Conservation (phyloP, 2,113 vertebrate genomes). For the Pterocles gutturalis region DNA sequence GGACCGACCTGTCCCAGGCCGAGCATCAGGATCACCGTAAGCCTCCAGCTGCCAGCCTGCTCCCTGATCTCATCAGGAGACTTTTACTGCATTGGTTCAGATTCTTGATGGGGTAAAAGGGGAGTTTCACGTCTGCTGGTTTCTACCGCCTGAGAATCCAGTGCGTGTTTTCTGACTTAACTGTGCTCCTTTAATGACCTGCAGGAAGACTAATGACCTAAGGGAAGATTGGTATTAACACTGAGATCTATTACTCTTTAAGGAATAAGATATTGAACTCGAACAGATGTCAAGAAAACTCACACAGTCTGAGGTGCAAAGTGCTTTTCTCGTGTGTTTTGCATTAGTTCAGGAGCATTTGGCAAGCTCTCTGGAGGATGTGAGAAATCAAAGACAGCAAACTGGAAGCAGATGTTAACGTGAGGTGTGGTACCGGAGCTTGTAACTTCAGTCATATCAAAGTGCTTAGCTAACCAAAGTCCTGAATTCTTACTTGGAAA, state of each 20-base stretch:
- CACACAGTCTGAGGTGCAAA: neutral
- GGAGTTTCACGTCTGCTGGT: accelerated
- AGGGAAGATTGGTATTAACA: neutral
- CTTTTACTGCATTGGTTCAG: neutral
- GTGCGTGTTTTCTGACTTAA: neutral
- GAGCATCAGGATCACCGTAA: accelerated
- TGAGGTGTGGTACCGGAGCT: neutral
- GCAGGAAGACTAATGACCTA: neutral
- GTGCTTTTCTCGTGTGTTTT: neutral
- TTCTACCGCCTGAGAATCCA: neutral
- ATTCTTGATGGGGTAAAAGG: neutral
- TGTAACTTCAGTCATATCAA: neutral
- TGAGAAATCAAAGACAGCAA: conserved; percentile 1
- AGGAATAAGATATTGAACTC: neutral
- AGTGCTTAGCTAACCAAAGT: neutral
- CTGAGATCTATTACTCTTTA: neutral
- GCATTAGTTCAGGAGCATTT: neutral
- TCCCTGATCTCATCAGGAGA: neutral
- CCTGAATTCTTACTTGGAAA: neutral
- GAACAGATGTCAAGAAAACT: conserved; percentile 11
- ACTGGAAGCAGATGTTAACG: neutral
- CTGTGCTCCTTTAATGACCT: neutral
- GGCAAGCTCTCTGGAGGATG: neutral
- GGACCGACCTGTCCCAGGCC: accelerated
- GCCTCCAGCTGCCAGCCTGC: neutral